Base-by-base conservation (phyloP, 2,113 vertebrate genomes). In the Tringa solitaria region DNA sequence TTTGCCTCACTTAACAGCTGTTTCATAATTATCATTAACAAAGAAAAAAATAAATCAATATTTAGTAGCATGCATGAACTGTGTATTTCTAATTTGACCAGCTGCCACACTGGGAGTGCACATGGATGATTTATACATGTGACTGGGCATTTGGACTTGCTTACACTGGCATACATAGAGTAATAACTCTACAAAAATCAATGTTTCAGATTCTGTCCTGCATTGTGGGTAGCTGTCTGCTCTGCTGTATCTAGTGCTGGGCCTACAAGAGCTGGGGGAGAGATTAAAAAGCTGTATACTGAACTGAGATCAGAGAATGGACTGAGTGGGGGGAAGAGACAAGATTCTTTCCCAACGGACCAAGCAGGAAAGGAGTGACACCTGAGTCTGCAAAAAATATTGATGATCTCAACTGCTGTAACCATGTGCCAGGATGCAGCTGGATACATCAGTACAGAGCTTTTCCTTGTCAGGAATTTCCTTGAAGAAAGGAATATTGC, bases 1-100 rank as follows among this genome's bases (percentile, higher is more conserved):
- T 97, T 91, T 0, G 4, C 90, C 96, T 90, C 89, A 73, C 75
- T 93, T 88, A 67, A 81, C 72, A 92, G 81, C 10, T 73, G 74
- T 91, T 97, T 92, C 89, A 96, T 43, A 95, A 91, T 39, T 78
- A 91, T 73, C n/a, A 95, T 93, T 90, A 95, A 93, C 60, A 92
- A 93, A 84, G 72, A 75, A 81, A 91, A 70, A 72, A 77, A 18
- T 14, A 64, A 64, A 73, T 35, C 77, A 92, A 4, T 92, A 83
- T 82, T 96, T 70, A 95, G 77, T 87, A 91, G 70, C 88, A 93
- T 87, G 74, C 84, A 89, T 61, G 60, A 94, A 68, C 21, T 50
- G 24, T 79, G 20, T 27, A 72, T 23, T 84, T 87, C 33, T 59
- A 41, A 59, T 93, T 46, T 76, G 81, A 91, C 61, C 77, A 93